A percentile compares a stretch with the other conserved stretches of the same genome.
phyloP scores from a whole-genome alignment of 2,888 invertebrate species.

The Gryllus longicercus region DNA sequence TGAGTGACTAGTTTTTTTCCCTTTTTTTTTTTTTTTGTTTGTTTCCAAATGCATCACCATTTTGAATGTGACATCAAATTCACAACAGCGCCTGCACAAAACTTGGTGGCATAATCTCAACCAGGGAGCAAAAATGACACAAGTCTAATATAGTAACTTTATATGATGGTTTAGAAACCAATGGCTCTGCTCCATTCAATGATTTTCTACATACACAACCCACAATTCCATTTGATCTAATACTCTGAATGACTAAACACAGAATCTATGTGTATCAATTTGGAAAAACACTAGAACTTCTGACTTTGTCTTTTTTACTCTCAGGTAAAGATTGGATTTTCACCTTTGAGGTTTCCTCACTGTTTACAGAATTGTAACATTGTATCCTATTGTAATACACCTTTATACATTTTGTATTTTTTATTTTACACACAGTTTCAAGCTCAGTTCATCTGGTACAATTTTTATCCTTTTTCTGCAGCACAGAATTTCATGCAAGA shows the following conservation, averaged over 20 bases:
- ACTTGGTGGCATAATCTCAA: background rate
- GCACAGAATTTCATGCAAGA: background rate
- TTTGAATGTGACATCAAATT: background rate
- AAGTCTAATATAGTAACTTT: no score
- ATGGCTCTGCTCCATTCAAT: no score
- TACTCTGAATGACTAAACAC: no score
- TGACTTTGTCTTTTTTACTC: background rate
- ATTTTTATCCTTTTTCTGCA: background rate
- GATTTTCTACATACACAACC: no score
- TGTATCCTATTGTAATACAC: conserved; percentile 2
- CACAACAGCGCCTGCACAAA: conserved; percentile 6
- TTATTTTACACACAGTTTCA: background rate
- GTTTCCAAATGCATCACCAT: background rate
- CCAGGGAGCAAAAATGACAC: background rate
- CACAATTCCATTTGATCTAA: no score
- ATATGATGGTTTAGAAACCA: no score
- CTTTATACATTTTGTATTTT: background rate
- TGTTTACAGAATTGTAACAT: conserved; percentile 5
- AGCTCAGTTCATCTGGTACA: background rate
- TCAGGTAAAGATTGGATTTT: background rate
- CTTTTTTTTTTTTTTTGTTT: background rate
- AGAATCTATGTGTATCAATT: no score
- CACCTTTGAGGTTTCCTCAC: conserved; percentile 4
- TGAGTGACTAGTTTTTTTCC: background rate
- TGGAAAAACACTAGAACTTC: no score